Evolutionary conservation across 2,888 invertebrate species (phyloP).

Genomic region (Mythimna loreyi): DNA sequence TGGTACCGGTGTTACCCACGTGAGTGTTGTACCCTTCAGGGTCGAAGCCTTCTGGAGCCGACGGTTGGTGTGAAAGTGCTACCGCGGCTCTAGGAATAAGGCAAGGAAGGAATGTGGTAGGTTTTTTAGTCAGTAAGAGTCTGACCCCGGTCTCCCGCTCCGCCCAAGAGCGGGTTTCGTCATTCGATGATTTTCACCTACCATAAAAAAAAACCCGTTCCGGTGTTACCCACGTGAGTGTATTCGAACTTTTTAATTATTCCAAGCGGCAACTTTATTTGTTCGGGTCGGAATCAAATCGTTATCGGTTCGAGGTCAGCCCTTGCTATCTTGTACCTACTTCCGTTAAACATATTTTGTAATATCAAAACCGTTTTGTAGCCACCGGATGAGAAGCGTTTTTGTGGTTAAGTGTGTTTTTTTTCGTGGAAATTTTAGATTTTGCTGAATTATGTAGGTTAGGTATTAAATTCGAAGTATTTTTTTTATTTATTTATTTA

Average conservation of each 20-base stretch:
- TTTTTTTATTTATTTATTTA: neutral
- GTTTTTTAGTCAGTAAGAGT: no score
- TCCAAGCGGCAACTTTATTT: constrained; percentile 15
- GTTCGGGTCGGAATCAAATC: constrained; percentile 33
- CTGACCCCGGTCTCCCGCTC: no score
- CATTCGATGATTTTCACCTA: no score
- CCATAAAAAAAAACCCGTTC: no score
- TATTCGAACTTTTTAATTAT: constrained; percentile 40
- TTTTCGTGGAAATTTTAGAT: constrained; percentile 22
- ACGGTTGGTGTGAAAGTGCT: no score
- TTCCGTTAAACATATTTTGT: constrained; percentile 76
- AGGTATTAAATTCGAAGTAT: no score
- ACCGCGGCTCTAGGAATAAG: no score
- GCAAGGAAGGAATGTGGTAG: no score
- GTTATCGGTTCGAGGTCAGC: constrained; percentile 77
- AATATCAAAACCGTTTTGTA: constrained; percentile 40
- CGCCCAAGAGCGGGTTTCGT: no score
- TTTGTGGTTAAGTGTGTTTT: constrained; percentile 34
- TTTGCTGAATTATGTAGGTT: constrained; percentile 12
- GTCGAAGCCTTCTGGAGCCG: no score
- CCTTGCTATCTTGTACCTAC: constrained; percentile 83
- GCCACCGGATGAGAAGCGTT: constrained; percentile 39
- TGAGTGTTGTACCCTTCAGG: no score
- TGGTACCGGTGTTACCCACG: neutral
- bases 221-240: neutral